A percentile compares a stretch with the other conserved stretches of the same genome.
phyloP scores from a whole-genome alignment of 1,140 invertebrate species.

The Drosophila fuyamai region DNA sequence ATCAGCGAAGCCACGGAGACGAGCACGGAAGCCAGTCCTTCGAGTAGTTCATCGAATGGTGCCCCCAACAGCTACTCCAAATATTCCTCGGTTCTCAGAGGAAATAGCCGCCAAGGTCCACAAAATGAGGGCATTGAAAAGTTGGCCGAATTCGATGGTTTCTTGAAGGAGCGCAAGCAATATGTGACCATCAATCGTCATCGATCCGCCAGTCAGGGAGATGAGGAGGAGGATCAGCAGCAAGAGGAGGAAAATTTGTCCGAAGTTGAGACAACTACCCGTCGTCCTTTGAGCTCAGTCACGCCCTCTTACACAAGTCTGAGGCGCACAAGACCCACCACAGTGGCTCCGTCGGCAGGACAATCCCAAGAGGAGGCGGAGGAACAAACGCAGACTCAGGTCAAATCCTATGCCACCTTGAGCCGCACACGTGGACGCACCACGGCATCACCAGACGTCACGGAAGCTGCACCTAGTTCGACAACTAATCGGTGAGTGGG shows the following conservation, averaged over 20 bases:
- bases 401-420: constrained; percentile 62
- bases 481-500: constrained; percentile 54
- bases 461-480: constrained; percentile 41
- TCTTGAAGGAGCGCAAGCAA: constrained; percentile 83
- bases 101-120: constrained; percentile 88
- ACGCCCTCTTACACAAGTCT: constrained; percentile 89
- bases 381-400: constrained; percentile 54
- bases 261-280: constrained; percentile 40
- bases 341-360: constrained; percentile 74
- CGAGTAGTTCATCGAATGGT: background rate
- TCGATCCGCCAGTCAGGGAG: constrained; percentile 53
- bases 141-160: constrained; percentile 86
- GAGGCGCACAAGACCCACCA: constrained; percentile 86
- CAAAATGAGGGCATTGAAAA: constrained; percentile 90
- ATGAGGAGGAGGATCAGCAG: constrained; percentile 70
- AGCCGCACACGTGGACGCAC: constrained; percentile 59
- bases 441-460: constrained; percentile 29
- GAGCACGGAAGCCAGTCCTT: constrained; percentile 18
- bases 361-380: constrained; percentile 65
- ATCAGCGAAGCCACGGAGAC: constrained; percentile 11
- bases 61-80: constrained; percentile 56
- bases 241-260: constrained; percentile 66
- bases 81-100: constrained; percentile 83
- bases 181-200: constrained; percentile 87
- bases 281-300: constrained; percentile 56